Evolutionary conservation across 2,888 invertebrate species (phyloP).

Genomic region (Leptopilina syphax): DNA sequence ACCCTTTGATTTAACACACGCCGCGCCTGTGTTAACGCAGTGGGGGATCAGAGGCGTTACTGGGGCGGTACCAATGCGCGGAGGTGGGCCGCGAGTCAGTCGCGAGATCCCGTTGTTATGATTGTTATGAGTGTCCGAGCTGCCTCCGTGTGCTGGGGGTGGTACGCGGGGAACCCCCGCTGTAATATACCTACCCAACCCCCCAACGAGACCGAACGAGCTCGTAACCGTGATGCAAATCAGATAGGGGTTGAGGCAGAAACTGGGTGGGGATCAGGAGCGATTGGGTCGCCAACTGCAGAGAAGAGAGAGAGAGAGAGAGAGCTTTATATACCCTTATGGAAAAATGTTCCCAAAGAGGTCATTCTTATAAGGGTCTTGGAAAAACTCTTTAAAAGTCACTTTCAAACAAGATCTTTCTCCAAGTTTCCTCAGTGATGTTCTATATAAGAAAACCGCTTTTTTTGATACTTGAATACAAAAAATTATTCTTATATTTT

Average conservation of each 20-base stretch:
- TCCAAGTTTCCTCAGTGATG: neutral
- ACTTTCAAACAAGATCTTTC: neutral
- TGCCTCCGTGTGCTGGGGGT: conserved; percentile 68
- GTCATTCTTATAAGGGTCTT: conserved; percentile 6
- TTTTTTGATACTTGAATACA: too few relatives aligned
- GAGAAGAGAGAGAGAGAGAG: neutral
- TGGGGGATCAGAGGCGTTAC: conserved; percentile 66
- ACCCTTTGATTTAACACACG: conserved; percentile 54
- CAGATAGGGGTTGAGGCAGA: conserved; percentile 59
- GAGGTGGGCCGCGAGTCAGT: conserved; percentile 75
- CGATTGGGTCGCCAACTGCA: conserved; percentile 42
- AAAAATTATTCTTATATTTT: too few relatives aligned
- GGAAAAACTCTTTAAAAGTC: neutral
- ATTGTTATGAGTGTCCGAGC: conserved; percentile 76
- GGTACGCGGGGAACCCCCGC: conserved; percentile 59
- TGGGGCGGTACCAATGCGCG: conserved; percentile 74
- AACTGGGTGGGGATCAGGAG: conserved; percentile 49
- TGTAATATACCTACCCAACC: conserved; percentile 67
- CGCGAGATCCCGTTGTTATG: conserved; percentile 74
- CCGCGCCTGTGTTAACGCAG: conserved; percentile 57
- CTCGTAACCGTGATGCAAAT: conserved; percentile 74
- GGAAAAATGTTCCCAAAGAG: conserved; percentile 46
- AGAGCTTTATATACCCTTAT: conserved; percentile 33
- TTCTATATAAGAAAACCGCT: neutral
- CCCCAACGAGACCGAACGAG: conserved; percentile 66